Conservation (phyloP, 1,140 invertebrate species). For the Ostrea edulis region DNA sequence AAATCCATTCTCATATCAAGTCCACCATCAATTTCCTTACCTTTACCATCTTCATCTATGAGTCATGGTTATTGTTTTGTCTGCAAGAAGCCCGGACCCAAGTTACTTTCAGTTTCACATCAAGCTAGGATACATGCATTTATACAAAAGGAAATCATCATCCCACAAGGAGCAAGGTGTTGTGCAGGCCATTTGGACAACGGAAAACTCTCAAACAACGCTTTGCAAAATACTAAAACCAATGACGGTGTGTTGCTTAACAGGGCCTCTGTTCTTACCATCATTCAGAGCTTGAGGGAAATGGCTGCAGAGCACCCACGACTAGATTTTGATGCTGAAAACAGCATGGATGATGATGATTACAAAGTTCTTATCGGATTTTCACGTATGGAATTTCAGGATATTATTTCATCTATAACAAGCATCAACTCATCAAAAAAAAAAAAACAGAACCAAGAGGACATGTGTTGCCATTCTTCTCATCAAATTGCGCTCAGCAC, state of each 20-base stretch:
- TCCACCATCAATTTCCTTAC: background rate
- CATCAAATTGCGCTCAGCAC: background rate
- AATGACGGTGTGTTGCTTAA: slow-evolving; percentile 2
- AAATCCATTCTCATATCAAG: background rate
- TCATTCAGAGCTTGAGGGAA: background rate
- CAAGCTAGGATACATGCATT: background rate
- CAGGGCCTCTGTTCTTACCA: background rate
- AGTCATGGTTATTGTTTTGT: background rate
- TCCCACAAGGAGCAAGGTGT: background rate
- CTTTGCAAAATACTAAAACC: background rate
- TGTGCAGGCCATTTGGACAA: background rate
- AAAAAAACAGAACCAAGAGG: background rate
- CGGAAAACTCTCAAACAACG: background rate
- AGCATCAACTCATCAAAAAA: slow-evolving; percentile 11
- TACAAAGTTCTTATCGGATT: background rate
- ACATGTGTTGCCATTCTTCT: slow-evolving; percentile 6
- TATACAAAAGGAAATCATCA: background rate
- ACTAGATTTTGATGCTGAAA: background rate
- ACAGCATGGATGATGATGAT: slow-evolving; percentile 7
- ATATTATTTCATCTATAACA: background rate
- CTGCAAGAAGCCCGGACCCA: background rate
- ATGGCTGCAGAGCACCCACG: background rate
- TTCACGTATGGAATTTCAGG: background rate
- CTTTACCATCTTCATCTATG: background rate
- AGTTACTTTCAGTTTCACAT: background rate